These are phyloP conservation scores for Drosophila seclusa DNA, from an alignment of 2,888 invertebrate species.

Conservation along the genomic window DNA sequence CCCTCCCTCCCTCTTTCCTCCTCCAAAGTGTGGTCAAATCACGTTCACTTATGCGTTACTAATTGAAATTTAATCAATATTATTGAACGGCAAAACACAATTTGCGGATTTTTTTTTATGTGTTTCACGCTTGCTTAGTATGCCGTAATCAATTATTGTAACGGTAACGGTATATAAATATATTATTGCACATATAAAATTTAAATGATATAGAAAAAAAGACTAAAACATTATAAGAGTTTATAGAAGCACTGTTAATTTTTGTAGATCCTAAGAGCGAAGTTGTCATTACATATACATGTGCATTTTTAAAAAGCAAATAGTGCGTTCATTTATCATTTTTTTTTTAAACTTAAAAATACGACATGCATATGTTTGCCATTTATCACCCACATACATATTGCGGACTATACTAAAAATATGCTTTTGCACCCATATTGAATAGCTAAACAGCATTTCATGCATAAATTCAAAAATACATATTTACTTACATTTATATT, in stretches of 20 bases:
- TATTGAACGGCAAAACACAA: conserved; percentile 38
- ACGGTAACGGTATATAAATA: not conserved
- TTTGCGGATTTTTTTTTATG: not conserved
- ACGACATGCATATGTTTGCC: conserved; percentile 1
- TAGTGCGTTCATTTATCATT: not conserved
- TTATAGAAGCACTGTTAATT: not conserved
- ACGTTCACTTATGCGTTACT: conserved; percentile 68
- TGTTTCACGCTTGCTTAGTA: not conserved
- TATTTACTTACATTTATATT: not conserved
- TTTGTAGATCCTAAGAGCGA: not conserved
- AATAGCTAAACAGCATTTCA: conserved; percentile 5
- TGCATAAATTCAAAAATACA: not conserved
- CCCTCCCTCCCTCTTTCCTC: not conserved
- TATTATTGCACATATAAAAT: not conserved
- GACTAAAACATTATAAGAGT: not conserved
- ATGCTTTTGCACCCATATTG: conserved; percentile 28
- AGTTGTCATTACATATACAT: not conserved
- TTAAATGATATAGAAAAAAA: not conserved
- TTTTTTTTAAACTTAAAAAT: not conserved
- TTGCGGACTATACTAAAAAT: conserved; percentile 45
- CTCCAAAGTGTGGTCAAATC: conserved; percentile 22
- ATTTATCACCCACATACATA: conserved; percentile 38
- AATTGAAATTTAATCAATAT: conserved; percentile 75
- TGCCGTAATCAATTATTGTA: conserved; percentile 1
- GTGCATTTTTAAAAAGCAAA: not conserved